Percentiles rank a stretch among this genome's conserved stretches.
Conservation (phyloP, 2,888 invertebrate species). For the Notodonta ziczac region DNA sequence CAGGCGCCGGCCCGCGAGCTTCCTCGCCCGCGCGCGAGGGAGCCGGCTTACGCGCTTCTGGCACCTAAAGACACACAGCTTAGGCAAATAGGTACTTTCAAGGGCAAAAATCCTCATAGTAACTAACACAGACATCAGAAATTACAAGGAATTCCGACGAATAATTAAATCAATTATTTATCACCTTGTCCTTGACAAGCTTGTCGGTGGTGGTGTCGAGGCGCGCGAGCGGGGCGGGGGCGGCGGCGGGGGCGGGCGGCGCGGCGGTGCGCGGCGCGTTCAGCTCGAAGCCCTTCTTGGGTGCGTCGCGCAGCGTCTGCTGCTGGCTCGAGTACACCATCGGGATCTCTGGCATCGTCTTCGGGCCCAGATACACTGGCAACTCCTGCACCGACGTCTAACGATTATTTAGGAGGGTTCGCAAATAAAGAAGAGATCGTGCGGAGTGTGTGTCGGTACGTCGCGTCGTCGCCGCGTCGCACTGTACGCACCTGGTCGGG, state of each 20-base stretch:
- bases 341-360: constrained; percentile 73
- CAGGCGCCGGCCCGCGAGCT: constrained; percentile 20
- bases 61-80: constrained; percentile 10
- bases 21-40: constrained; percentile 17
- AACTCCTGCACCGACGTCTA: constrained; percentile 51
- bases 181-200: constrained; percentile 9
- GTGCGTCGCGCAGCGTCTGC: constrained; percentile 66
- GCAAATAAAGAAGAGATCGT: constrained; percentile 7
- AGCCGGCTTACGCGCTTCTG: constrained; percentile 13
- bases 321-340: constrained; percentile 60
- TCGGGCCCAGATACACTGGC: constrained; percentile 58
- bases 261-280: constrained; percentile 16
- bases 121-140: no score
- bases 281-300: constrained; percentile 69
- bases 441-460: not conserved
- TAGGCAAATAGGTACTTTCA: not conserved
- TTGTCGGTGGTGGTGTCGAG: constrained; percentile 22
- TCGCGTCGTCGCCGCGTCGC: not conserved
- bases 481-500: not conserved
- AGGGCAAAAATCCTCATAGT: no score
- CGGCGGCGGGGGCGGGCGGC: constrained; percentile 22
- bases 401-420: constrained; percentile 30
- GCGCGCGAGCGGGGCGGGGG: constrained; percentile 17
- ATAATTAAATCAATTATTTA: not conserved
- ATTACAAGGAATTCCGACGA: no score